Percentiles rank a stretch among this genome's conserved stretches.
Evolutionary conservation across 1,140 invertebrate species (phyloP).

Genomic region (Drosophila eugracilis): DNA sequence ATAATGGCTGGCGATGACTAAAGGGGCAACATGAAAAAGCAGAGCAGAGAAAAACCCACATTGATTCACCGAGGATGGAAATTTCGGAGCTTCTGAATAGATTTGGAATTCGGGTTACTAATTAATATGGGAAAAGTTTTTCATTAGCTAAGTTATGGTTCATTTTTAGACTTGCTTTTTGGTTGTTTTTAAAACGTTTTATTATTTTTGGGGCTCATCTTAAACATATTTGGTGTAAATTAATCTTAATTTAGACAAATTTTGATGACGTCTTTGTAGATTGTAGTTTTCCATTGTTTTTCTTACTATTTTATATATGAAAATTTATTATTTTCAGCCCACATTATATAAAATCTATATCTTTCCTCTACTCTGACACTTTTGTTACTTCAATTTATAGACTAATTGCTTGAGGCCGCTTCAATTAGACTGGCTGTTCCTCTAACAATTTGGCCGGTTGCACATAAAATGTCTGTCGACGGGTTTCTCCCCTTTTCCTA

Average conservation of each 20-base stretch:
- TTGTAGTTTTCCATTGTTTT: too few relatives aligned
- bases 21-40: slow-evolving; percentile 4
- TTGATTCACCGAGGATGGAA: slow-evolving; percentile 21
- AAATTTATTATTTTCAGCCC: background rate
- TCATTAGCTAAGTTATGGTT: slow-evolving; percentile 14
- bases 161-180: background rate
- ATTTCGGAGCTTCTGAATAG: slow-evolving; percentile 10
- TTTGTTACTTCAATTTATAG: slow-evolving; percentile 44
- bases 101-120: background rate
- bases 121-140: slow-evolving; percentile 34
- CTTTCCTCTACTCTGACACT: slow-evolving; percentile 10
- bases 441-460: slow-evolving; percentile 62
- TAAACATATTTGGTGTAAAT: background rate
- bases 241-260: too few relatives aligned
- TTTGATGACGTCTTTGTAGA: too few relatives aligned
- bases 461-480: slow-evolving; percentile 60
- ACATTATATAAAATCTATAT: slow-evolving; percentile 7
- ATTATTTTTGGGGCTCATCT: background rate
- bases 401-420: slow-evolving; percentile 58
- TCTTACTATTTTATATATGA: too few relatives aligned
- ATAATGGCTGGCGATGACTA: slow-evolving; percentile 20
- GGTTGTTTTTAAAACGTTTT: background rate
- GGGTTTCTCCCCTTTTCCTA: background rate
- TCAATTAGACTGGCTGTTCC: slow-evolving; percentile 65
- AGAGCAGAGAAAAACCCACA: too few relatives aligned